A percentile compares a stretch with the other conserved stretches of the same genome.
Evolutionary conservation across 2,113 vertebrate species (phyloP).

Genomic region (Mohoua ochrocephala): DNA sequence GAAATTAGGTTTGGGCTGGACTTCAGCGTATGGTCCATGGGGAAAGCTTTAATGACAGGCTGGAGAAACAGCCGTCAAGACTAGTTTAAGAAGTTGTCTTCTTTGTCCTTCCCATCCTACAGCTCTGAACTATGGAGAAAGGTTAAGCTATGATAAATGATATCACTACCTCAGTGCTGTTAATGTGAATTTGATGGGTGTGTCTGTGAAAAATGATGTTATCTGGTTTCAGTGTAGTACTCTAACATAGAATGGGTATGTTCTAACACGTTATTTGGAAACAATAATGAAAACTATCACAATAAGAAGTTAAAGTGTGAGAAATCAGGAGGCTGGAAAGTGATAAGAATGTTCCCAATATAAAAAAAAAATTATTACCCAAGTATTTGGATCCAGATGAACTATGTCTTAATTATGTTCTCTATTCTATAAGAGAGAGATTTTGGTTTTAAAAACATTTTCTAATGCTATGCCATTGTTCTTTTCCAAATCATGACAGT

Average conservation of each 20-base stretch:
- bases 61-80: neutral
- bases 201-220: neutral
- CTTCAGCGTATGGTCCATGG: neutral
- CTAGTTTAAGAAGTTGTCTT: neutral
- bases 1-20: neutral
- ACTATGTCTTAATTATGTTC: neutral
- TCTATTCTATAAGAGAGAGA: neutral
- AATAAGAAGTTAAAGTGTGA: neutral
- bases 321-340: neutral
- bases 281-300: neutral
- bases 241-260: rapidly evolving
- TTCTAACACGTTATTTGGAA: neutral
- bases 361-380: neutral
- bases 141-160: neutral
- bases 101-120: neutral
- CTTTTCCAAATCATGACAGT: neutral
- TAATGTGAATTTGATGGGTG: neutral
- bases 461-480: neutral
- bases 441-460: neutral
- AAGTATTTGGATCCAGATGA: neutral
- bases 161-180: neutral
- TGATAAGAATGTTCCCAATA: neutral
- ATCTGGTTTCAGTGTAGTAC: neutral
- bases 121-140: neutral
- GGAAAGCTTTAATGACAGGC: neutral